Conservation (phyloP, 1,140 invertebrate species). For the Elysia chlorotica region DNA sequence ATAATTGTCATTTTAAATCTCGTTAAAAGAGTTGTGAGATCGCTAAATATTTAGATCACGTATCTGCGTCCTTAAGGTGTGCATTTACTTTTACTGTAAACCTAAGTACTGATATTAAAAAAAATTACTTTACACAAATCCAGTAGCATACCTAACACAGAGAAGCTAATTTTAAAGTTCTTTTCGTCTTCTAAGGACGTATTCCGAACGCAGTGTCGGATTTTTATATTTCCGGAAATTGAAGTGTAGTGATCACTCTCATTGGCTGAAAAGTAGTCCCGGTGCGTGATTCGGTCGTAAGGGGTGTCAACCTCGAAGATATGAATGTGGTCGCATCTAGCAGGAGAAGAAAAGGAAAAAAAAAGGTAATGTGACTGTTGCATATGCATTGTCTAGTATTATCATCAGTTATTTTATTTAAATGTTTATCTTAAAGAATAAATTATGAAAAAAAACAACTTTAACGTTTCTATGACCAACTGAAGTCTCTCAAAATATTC, state of each 20-base stretch:
- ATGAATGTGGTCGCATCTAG: constrained; percentile 52
- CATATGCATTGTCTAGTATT: too few species aligned
- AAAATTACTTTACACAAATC: too few species aligned
- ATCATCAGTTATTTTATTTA: too few species aligned
- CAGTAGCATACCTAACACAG: constrained; percentile 52
- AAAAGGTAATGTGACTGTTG: too few species aligned
- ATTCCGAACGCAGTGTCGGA: constrained; percentile 50
- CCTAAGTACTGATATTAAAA: too few species aligned
- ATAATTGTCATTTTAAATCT: too few species aligned
- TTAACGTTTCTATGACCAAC: too few species aligned
- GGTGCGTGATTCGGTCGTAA: constrained; percentile 39
- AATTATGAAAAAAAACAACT: constrained; percentile 2
- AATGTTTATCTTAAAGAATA: background rate
- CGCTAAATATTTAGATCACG: background rate
- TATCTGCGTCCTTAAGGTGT: too few species aligned
- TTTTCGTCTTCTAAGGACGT: constrained; percentile 32
- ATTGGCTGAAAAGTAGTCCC: constrained; percentile 38
- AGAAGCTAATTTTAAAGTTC: constrained; percentile 44
- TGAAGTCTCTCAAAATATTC: too few species aligned
- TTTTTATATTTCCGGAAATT: constrained; percentile 47
- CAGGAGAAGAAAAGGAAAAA: too few species aligned
- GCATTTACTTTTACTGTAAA: too few species aligned
- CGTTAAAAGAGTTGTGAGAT: background rate
- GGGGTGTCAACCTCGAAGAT: constrained; percentile 52
- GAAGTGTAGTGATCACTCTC: constrained; percentile 37